Evolutionary conservation across 2,888 invertebrate genomes (phyloP).

Genomic region (Lomographa bimaculata): DNA sequence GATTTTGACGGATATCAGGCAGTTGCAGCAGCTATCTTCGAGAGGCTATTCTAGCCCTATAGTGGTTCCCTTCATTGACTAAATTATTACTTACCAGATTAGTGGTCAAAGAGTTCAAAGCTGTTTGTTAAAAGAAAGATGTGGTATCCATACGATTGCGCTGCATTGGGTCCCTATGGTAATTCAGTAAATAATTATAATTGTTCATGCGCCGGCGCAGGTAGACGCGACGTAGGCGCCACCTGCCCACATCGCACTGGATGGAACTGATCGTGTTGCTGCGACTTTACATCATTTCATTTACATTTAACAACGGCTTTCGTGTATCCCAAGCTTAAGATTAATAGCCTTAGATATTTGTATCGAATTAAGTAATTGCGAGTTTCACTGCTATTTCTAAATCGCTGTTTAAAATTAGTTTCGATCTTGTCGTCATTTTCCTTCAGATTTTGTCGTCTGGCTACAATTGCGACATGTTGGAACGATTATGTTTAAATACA

Average conservation of each 20-base stretch:
- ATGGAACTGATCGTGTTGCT: constrained; percentile 43
- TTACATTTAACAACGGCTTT: constrained; percentile 51
- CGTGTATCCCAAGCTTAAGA: constrained; percentile 42
- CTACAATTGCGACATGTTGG: too few relatives aligned
- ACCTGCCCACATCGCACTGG: constrained; percentile 54
- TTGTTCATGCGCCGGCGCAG: constrained; percentile 33
- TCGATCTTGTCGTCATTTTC: constrained; percentile 1
- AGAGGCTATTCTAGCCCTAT: too few relatives aligned
- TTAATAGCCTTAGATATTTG: constrained; percentile 39
- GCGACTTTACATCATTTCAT: constrained; percentile 50
- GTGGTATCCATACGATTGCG: too few relatives aligned
- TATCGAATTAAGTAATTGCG: constrained; percentile 33
- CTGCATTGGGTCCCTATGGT: too few relatives aligned
- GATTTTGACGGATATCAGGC: too few relatives aligned
- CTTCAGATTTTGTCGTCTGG: neutral
- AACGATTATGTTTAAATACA: too few relatives aligned
- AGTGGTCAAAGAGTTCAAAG: too few relatives aligned
- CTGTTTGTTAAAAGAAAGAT: too few relatives aligned
- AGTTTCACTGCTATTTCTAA: constrained; percentile 25
- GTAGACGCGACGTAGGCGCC: constrained; percentile 52
- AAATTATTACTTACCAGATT: too few relatives aligned
- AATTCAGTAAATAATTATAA: too few relatives aligned
- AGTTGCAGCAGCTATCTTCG: too few relatives aligned
- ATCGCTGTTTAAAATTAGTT: constrained; percentile 8
- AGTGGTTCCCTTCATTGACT: too few relatives aligned